These are phyloP conservation scores for Drosophila putrida DNA, from an alignment of 2,888 invertebrate species.

Conservation along the genomic window DNA sequence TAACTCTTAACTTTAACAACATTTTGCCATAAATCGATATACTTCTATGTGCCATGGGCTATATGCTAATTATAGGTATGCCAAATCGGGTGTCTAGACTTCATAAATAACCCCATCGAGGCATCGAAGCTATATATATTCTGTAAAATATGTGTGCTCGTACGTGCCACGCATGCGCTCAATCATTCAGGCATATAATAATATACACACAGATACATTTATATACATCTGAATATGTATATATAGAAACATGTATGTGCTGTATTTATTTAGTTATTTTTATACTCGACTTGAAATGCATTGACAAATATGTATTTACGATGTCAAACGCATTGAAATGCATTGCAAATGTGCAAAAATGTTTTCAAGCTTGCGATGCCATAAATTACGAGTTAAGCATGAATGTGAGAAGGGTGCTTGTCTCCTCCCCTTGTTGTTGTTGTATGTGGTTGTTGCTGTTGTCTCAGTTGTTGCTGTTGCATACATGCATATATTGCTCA, in stretches of 20 bases:
- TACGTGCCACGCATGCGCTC: constrained; percentile 71
- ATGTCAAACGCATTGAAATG: constrained; percentile 76
- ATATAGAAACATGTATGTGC: background rate
- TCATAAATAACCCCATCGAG: constrained; percentile 65
- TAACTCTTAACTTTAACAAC: constrained; percentile 2
- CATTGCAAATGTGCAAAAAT: constrained; percentile 68
- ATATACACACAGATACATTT: constrained; percentile 20
- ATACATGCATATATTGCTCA: constrained; percentile 30
- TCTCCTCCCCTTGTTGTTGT: constrained; percentile 17
- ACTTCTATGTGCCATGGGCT: constrained; percentile 14
- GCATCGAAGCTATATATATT: constrained; percentile 2
- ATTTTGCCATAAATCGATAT: constrained; percentile 17
- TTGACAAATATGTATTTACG: constrained; percentile 75
- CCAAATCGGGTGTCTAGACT: constrained; percentile 76
- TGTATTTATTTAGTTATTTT: constrained; percentile 42
- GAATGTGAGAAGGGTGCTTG: constrained; percentile 49
- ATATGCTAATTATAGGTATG: constrained; percentile 70
- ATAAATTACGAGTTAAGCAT: constrained; percentile 69
- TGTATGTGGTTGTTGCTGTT: constrained; percentile 19
- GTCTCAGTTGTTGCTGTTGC: constrained; percentile 22
- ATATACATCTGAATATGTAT: constrained; percentile 22
- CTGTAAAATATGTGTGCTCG: constrained; percentile 3
- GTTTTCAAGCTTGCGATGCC: constrained; percentile 50
- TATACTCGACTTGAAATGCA: constrained; percentile 50
- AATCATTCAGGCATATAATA: constrained; percentile 23